These are phyloP conservation scores for Psilanteris sp. DNA, from an alignment of 1,140 invertebrate species.

Conservation along the genomic window DNA sequence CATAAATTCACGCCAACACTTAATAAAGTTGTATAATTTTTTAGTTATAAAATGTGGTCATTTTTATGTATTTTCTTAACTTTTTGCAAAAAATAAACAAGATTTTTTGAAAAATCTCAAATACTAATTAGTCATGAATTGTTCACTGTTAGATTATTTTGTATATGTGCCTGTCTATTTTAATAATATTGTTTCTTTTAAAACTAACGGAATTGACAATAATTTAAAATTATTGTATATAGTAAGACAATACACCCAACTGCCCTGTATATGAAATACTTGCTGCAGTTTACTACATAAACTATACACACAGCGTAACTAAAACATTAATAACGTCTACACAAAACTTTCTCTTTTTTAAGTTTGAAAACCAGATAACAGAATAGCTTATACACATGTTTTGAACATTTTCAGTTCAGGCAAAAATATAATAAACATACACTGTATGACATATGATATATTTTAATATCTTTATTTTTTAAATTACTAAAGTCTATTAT, in stretches of 20 bases:
- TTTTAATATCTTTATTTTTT: too few species aligned
- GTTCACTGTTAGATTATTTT: too few species aligned
- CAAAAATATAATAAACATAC: slow-evolving; percentile 27
- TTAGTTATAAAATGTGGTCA: too few species aligned
- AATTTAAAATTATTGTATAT: slow-evolving; percentile 43
- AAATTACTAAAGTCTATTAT: too few species aligned
- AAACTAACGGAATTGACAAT: slow-evolving; percentile 30
- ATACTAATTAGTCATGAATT: too few species aligned
- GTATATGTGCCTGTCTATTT: too few species aligned
- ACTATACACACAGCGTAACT: slow-evolving; percentile 25
- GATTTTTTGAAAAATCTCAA: too few species aligned
- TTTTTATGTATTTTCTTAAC: too few species aligned
- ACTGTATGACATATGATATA: slow-evolving; percentile 11
- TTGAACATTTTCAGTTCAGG: slow-evolving; percentile 20
- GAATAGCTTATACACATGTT: slow-evolving; percentile 32
- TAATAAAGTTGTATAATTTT: slow-evolving; percentile 17
- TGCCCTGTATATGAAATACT: slow-evolving; percentile 10
- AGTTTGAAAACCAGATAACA: slow-evolving; percentile 38
- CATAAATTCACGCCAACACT: slow-evolving; percentile 19
- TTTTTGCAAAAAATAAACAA: background rate
- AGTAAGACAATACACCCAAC: slow-evolving; percentile 13
- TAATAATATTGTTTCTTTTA: background rate
- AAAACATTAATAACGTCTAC: slow-evolving; percentile 47
- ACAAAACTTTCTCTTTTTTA: slow-evolving; percentile 14
- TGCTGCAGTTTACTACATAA: slow-evolving; percentile 13